phyloP scores from a whole-genome alignment of 2,797 vertebrate species.

The Hyperoplus immaculatus region DNA sequence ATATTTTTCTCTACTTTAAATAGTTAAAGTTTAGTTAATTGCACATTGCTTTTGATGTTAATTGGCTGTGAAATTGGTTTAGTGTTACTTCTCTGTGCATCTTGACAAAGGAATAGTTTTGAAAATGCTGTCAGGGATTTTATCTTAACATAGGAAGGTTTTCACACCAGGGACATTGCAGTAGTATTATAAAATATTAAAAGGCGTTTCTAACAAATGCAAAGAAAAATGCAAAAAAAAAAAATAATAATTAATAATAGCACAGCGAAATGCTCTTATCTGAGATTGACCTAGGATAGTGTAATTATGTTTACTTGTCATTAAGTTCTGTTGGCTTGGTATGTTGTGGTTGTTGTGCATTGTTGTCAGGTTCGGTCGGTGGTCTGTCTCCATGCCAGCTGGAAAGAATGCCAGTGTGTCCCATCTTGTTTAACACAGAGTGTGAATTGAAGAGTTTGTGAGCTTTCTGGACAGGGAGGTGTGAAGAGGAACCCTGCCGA shows the following conservation, averaged over 20 bases:
- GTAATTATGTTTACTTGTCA: neutral
- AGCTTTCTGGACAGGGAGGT: constrained; percentile 76
- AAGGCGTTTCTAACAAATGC: constrained; percentile 5
- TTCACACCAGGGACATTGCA: constrained; percentile 31
- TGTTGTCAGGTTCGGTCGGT: constrained; percentile 60
- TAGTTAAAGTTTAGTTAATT: constrained; percentile 25
- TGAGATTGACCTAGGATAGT: neutral
- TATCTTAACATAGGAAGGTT: constrained; percentile 16
- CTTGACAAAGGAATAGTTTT: constrained; percentile 23
- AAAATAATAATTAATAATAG: too few species aligned
- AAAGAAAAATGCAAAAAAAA: neutral
- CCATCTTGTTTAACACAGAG: constrained; percentile 75
- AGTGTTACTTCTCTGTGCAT: constrained; percentile 29
- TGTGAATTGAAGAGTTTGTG: constrained; percentile 78
- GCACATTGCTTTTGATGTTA: constrained; percentile 42
- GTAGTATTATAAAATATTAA: neutral
- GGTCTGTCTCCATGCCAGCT: constrained; percentile 69
- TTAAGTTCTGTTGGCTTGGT: constrained; percentile 31
- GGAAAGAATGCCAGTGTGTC: constrained; percentile 63
- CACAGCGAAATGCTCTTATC: neutral
- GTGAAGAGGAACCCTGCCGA: constrained; percentile 75
- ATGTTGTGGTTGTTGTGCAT: constrained; percentile 62
- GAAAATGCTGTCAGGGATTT: constrained; percentile 10
- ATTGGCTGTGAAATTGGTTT: constrained; percentile 42
- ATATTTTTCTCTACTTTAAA: constrained; percentile 36